Percentiles rank a stretch among this genome's conserved stretches.
Evolutionary conservation across 2,113 vertebrate genomes (phyloP).

Genomic region (Lagopus leucura): DNA sequence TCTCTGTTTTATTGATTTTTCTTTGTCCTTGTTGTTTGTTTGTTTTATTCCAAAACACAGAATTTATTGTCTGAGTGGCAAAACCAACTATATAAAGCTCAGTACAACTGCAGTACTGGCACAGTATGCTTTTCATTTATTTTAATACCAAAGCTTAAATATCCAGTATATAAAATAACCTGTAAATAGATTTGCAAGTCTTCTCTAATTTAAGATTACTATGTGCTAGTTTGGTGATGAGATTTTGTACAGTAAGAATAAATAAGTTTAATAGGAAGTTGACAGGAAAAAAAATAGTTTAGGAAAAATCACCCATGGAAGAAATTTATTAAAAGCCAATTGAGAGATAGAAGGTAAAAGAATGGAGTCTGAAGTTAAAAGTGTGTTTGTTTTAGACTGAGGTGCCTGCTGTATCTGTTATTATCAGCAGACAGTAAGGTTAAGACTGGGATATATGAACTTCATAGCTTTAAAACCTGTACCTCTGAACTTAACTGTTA

Average conservation of each 20-base stretch:
- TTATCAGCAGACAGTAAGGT: not conserved
- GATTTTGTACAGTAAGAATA: not conserved
- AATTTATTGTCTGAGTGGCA: not conserved
- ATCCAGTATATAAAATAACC: not conserved
- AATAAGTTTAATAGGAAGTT: not conserved
- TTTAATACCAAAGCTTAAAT: not conserved
- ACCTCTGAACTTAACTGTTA: not conserved
- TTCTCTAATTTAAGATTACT: not conserved
- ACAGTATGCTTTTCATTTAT: not conserved
- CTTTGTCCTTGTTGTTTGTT: not conserved
- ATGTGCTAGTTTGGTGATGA: not conserved
- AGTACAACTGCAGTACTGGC: not conserved
- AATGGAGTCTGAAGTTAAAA: not conserved
- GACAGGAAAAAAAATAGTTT: not conserved
- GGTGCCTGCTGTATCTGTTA: not conserved
- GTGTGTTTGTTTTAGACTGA: not conserved
- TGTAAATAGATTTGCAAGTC: not conserved
- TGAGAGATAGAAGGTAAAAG: not conserved
- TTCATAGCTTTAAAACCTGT: not conserved
- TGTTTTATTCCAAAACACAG: not conserved
- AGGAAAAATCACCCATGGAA: not conserved
- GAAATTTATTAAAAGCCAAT: not conserved
- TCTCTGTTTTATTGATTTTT: not conserved
- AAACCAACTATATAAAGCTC: not conserved
- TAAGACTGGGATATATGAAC: not conserved